Base-by-base conservation (phyloP, 2,888 invertebrate genomes). In the Coelopa pilipes region DNA sequence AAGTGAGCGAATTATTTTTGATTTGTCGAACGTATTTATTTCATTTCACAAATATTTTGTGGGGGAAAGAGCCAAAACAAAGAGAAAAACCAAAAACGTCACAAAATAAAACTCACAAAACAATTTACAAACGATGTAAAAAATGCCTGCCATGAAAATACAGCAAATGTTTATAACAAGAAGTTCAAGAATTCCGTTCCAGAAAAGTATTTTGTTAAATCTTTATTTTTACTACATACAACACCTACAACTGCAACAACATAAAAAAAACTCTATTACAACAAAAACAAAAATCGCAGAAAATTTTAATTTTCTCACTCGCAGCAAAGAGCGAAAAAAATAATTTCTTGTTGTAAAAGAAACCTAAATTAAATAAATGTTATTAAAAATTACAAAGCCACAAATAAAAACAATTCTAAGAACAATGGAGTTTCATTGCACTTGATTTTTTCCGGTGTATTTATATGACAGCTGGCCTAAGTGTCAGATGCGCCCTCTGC, bases 121-220 rank as follows among this genome's bases (percentile, higher is more conserved):
- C 55, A 77, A 76, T 70, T 72, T 83, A 84, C 85, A 84, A 84
- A 84, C 79, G 81, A 82, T 81, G 85, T 83, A 84, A 84, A 84
- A 82, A 82, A 84, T 84, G 84, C 84, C 84, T 84, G 84, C 84
- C 84, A 84, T 81, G 81, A 79, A 79, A 77, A 77, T 67, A 73
- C 77, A 73, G 73, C 73, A 78, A 78, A 76, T 75, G 74, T 63
- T 71, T 75, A 81, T 79, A 80, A 80, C 81, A 79, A 46, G 76
- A 77, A 80, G 79, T 80, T 80, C 78, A 80, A 80, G 78, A 77
- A 78, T 78, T 79, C 80, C 80, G 80, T 80, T 80, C 80, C 80
- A 80, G 73, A 72, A 66, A 34, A 34, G 72, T 74, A 72, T 68
- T 63, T 70, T 68, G n/a, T 55, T 62, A 73, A 72, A 47, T 66